Evolutionary conservation across 1,140 invertebrate species (phyloP), one percentile per base, ranked within the genome.

Genomic region (Pachyrhynchus sulphureomaculatus): DNA sequence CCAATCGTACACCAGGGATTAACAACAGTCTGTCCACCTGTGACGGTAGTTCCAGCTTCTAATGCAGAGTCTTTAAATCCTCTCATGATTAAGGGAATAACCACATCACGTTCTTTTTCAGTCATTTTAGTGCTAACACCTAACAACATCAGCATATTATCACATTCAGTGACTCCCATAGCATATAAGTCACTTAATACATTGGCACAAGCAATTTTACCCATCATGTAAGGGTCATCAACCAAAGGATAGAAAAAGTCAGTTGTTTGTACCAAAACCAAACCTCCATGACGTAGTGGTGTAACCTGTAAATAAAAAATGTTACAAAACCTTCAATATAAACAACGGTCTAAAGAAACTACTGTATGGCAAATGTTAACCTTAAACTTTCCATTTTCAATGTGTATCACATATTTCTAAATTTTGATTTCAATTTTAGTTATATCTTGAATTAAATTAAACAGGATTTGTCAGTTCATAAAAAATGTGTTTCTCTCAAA

Each of bases 211-310:
- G 96, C 92, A 67, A 99, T 98, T 81, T 97, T 96, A 81, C 95
- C 96, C 95, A 97, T 92, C 88, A 98, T 95, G 71, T 98, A 99
- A 2, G 97, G 96, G 80, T 99, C 96, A 76, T 99, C 96, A 29
- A 99, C 95, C 42, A 99, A 80, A 6, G 96, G 96, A 76, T 99
- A 99, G 75, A 99, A 98, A 78, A 97, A 99, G 77, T 99, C 96
- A 64, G 95, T 98, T 20, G 96, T 99, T 79, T 99, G 96, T 4
- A 99, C 95, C 64, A 99, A 81, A 68, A 92, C 96, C 1, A 98
- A 82, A 1, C 95, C 95, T 58, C 91, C 90, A 77, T 98, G 94
- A 42, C 95, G 85, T 13, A 99, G 78, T 5, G 96, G 93, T 37
- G 90, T 94, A 63, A 95, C 88, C 68, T 74, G 44, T 37, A 26